Evolutionary conservation across 2,113 vertebrate genomes (phyloP), one percentile per base, ranked within the genome.

Genomic region (Vanacampus margaritifer): DNA sequence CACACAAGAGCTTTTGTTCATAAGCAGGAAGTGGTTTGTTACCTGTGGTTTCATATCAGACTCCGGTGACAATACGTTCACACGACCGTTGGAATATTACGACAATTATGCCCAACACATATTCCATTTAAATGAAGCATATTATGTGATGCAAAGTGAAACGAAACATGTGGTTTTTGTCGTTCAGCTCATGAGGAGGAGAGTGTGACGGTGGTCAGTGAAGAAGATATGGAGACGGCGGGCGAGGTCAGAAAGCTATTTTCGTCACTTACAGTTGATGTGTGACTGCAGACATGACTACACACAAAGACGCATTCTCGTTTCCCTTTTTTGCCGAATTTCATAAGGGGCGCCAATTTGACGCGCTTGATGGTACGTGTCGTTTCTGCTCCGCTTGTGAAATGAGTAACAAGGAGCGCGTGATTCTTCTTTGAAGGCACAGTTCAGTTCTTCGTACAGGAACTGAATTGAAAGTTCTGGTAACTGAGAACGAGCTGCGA

Each of bases 11-110:
- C 81, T 84, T 84, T 79, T 87, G 71, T 81, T 88, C 79, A 70
- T 67, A 84, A 84, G 84, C 89, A 92, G 91, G 91, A 93, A 91
- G 90, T 90, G 88, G 88, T 90, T 90, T 91, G 89, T 82, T 87
- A 81, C 81, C 68, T 92, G 92, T 84, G 90, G 91, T 92, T 91
- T 92, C 86, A 87, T 91, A 91, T 90, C 91, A 88, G 79, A 82
- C 77, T 69, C 81, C 75, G 72, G 74, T 74, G 41, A 75, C 75
- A 79, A 79, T 79, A 80, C 65, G 60, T 72, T 78, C 28, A 36
- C 21, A 68, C 73, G 6, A 28, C 19, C 21, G 45, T 65, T 35
- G 17, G 26, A 51, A 50, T 65, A 32, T 36, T 16, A 12, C 21
- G 24, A 48, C 19, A 48, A 50, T 32, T 48, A 32, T 3, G 7